Conservation (phyloP, 2,113 vertebrate species). For the Antechinus flavipes region DNA sequence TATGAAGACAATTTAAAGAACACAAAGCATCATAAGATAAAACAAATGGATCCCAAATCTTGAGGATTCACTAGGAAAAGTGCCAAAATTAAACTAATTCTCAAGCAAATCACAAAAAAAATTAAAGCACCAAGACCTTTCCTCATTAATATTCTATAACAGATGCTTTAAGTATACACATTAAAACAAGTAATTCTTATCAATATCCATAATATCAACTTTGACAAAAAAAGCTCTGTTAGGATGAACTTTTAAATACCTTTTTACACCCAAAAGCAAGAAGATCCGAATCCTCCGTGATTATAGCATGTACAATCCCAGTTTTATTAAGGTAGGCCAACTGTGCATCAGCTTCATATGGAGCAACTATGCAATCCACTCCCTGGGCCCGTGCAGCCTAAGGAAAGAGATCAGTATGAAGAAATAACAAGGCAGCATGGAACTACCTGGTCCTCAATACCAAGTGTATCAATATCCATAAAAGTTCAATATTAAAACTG, state of each 20-base stretch:
- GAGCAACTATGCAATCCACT: constrained; percentile 96
- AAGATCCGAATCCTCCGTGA: constrained; percentile 98
- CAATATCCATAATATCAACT: too few relatives aligned
- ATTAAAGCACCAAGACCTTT: background rate
- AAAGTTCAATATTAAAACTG: background rate
- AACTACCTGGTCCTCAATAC: background rate
- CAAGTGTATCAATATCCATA: background rate
- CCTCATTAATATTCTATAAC: background rate
- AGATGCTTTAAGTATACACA: background rate
- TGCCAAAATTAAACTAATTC: background rate
- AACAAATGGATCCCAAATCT: background rate
- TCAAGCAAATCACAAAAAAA: background rate
- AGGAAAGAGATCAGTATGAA: background rate
- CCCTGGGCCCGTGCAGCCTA: constrained; percentile 91
- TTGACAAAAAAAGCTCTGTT: background rate
- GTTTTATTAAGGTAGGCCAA: constrained; percentile 94
- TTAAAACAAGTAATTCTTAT: background rate
- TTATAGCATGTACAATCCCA: constrained; percentile 93
- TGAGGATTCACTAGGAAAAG: constrained; percentile 27
- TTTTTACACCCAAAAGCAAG: constrained; percentile 98
- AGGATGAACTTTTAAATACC: constrained; percentile 81
- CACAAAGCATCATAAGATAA: background rate
- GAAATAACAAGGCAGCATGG: background rate
- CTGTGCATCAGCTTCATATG: constrained; percentile 98
- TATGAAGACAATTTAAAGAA: background rate